Percentiles rank a stretch among this genome's conserved stretches.
Evolutionary conservation across 2,797 vertebrate genomes (phyloP).

Genomic region (Malurus splendens): DNA sequence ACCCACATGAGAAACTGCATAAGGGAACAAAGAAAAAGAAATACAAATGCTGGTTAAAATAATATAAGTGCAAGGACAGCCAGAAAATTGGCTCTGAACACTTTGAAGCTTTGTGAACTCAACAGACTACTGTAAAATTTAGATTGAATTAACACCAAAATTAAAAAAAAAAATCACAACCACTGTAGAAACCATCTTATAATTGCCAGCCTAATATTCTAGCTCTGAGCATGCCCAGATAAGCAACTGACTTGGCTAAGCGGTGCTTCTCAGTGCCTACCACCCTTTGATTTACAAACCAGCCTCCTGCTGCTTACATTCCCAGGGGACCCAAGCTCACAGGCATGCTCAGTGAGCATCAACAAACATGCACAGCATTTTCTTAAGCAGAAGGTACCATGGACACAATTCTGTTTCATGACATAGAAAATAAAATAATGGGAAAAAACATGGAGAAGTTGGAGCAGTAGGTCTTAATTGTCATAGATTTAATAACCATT

Average conservation of each 20-base stretch:
- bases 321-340: not conserved
- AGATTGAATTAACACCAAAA: not conserved
- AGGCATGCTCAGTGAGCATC: not conserved
- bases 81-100: not conserved
- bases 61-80: not conserved
- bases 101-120: not conserved
- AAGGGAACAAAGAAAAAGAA: conserved; percentile 17
- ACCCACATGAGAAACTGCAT: not conserved
- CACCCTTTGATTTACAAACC: not conserved
- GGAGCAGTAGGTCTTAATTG: not conserved
- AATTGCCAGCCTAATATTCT: not conserved
- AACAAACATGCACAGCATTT: not conserved
- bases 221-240: not conserved
- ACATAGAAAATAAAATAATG: not conserved
- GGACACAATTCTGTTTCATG: not conserved
- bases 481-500: not conserved
- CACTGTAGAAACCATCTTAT: not conserved
- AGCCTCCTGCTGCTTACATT: not conserved
- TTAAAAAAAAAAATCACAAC: not conserved
- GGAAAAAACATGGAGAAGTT: not conserved
- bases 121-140: not conserved
- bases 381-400: not conserved
- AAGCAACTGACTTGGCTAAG: not conserved
- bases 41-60: not conserved
- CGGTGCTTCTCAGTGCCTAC: not conserved